phyloP scores from a whole-genome alignment of 2,113 vertebrate genomes.

The Nannospalax galili region DNA sequence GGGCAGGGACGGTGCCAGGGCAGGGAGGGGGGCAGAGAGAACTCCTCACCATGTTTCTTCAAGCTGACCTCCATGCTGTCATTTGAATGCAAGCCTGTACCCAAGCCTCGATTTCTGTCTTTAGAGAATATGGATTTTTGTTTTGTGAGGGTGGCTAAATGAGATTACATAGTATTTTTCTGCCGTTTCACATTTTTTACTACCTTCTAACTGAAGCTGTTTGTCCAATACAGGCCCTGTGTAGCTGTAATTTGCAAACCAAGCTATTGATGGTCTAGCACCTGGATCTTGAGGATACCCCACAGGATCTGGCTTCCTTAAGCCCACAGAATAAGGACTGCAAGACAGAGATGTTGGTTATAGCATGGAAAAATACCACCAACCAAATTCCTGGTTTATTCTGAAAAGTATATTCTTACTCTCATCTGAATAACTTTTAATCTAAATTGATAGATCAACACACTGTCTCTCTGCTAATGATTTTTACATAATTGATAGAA shows the following conservation, averaged over 20 bases:
- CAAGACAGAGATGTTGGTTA: background rate
- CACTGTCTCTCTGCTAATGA: background rate
- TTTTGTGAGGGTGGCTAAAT: background rate
- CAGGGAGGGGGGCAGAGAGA: accelerated
- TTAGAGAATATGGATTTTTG: background rate
- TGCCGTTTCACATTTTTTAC: background rate
- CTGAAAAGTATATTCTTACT: background rate
- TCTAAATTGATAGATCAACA: background rate
- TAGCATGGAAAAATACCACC: background rate
- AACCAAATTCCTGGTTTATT: background rate
- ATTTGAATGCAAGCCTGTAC: background rate
- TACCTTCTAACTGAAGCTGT: background rate
- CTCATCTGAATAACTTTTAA: background rate
- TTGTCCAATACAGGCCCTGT: background rate
- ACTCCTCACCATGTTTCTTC: background rate
- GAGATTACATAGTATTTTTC: background rate
- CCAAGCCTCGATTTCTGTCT: background rate
- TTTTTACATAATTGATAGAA: background rate
- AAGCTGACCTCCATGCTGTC: background rate
- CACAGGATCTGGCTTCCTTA: background rate
- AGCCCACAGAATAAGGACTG: background rate
- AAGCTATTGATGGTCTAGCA: background rate
- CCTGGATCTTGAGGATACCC: background rate
- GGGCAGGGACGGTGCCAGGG: accelerated
- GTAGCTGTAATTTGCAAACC: background rate